Conservation (phyloP, 2,113 vertebrate genomes). For the Potamarius usumacintae region DNA sequence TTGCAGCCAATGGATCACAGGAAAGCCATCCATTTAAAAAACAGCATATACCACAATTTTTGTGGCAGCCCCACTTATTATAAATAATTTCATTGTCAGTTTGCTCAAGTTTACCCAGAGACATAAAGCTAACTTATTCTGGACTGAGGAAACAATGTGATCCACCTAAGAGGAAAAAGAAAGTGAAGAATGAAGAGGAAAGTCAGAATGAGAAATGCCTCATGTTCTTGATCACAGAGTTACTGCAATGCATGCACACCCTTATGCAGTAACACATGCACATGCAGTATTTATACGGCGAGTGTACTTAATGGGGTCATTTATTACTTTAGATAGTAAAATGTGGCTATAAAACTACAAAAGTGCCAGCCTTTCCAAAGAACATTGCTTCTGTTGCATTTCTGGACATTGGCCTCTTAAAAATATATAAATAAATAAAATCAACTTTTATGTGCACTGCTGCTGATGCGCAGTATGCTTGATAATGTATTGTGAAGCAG, state of each 20-base stretch:
- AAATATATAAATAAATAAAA: constrained; percentile 44
- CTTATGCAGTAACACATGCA: constrained; percentile 48
- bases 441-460: constrained; percentile 65
- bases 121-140: constrained; percentile 38
- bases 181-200: background rate
- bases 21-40: background rate
- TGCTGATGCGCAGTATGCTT: constrained; percentile 61
- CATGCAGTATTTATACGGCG: constrained; percentile 58
- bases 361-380: constrained; percentile 63
- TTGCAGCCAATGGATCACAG: constrained; percentile 38
- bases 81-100: constrained; percentile 43
- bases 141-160: constrained; percentile 38
- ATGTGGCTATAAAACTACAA: constrained; percentile 69
- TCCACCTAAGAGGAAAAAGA: background rate
- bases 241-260: constrained; percentile 42
- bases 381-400: constrained; percentile 70
- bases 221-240: constrained; percentile 33
- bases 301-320: constrained; percentile 67
- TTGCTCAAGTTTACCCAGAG: constrained; percentile 43
- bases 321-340: constrained; percentile 67
- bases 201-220: constrained; percentile 8
- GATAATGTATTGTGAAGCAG: constrained; percentile 59
- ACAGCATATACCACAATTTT: constrained; percentile 11
- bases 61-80: constrained; percentile 25
- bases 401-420: constrained; percentile 63